Conservation (phyloP, 2,113 vertebrate genomes). For the Saccopteryx leptura region DNA sequence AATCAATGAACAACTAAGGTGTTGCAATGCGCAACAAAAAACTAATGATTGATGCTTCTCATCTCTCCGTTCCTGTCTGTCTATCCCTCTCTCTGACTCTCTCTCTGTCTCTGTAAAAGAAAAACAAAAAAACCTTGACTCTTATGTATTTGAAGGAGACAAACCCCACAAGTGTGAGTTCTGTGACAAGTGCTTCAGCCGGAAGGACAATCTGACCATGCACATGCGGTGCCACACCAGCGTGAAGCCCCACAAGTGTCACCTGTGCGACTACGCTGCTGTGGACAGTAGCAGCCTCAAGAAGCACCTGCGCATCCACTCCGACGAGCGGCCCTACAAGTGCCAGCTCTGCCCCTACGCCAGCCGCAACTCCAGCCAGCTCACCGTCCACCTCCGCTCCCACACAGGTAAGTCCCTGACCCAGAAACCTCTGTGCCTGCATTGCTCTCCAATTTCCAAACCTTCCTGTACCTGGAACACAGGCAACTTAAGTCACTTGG, state of each 20-base stretch:
- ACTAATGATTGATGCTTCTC: too few species aligned
- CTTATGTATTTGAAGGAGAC: conserved; percentile 91
- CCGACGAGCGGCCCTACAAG: conserved; percentile 96
- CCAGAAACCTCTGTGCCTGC: background rate
- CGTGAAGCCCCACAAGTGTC: conserved; percentile 97
- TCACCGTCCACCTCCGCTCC: conserved; percentile 97
- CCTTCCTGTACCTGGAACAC: background rate
- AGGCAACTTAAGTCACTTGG: background rate
- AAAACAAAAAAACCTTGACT: background rate
- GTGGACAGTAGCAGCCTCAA: conserved; percentile 99
- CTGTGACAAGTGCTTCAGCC: conserved; percentile 97
- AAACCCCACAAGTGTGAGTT: conserved; percentile 97
- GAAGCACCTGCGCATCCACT: conserved; percentile 98
- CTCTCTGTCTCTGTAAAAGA: too few species aligned
- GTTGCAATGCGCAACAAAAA: too few species aligned
- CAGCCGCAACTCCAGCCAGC: conserved; percentile 98
- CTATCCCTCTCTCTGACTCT: too few species aligned
- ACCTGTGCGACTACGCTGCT: conserved; percentile 95
- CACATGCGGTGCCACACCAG: conserved; percentile 97
- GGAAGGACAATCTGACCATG: conserved; percentile 98
- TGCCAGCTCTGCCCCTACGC: conserved; percentile 98
- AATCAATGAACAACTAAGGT: too few species aligned
- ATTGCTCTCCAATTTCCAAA: background rate
- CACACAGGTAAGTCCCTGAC: conserved; percentile 90
- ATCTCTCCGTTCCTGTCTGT: too few species aligned